Conservation (phyloP, 2,113 vertebrate genomes). For the Clarias magur region DNA sequence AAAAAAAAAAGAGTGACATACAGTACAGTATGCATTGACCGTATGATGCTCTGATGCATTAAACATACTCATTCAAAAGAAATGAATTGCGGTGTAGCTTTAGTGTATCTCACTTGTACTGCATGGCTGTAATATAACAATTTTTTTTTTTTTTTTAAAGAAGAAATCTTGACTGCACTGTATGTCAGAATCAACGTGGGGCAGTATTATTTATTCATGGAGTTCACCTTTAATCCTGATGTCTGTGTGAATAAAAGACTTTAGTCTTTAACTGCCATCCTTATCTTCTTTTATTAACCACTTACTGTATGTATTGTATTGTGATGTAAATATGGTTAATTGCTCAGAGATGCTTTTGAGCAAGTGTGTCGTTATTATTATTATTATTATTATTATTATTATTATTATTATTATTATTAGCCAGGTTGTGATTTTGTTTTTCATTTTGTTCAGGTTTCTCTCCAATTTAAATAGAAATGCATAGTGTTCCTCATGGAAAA, state of each 20-base stretch:
- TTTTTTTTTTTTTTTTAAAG: too few relatives aligned
- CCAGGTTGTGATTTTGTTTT: not conserved
- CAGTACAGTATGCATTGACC: too few relatives aligned
- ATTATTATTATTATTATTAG: too few relatives aligned
- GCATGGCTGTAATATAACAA: not conserved
- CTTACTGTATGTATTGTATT: not conserved
- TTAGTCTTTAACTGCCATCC: conserved; percentile 17
- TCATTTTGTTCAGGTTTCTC: conserved; percentile 16
- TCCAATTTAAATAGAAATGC: not conserved
- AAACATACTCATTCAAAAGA: not conserved
- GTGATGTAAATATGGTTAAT: conserved; percentile 22
- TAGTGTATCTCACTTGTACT: not conserved
- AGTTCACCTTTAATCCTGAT: conserved; percentile 38
- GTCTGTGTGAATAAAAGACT: conserved; percentile 27
- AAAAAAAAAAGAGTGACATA: not conserved
- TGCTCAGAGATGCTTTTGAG: not conserved
- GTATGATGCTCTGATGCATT: not conserved
- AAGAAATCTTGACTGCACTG: not conserved
- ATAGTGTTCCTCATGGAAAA: not conserved
- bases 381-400: conserved; percentile 10
- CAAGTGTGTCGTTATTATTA: not conserved
- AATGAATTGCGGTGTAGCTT: not conserved
- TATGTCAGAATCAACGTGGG: not conserved
- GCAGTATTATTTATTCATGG: conserved; percentile 37
- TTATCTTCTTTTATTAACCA: conserved; percentile 10